Evolutionary conservation across 2,113 vertebrate species (phyloP), one percentile per base, ranked within the genome.

Genomic region (Corythoichthys haematopterus): DNA sequence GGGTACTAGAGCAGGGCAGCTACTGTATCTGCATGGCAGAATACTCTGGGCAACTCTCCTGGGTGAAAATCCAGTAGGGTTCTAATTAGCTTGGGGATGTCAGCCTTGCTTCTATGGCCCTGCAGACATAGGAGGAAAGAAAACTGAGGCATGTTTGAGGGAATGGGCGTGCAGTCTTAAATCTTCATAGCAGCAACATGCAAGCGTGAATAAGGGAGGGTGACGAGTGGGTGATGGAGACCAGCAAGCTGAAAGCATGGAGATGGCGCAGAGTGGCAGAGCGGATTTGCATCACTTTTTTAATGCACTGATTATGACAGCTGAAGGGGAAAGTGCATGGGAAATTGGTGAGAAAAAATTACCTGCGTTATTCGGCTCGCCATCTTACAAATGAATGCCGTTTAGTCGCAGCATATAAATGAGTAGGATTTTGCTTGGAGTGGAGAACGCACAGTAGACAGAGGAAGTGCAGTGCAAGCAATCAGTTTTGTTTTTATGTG

Each of bases 261-360:
- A 72, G 75, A 63, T 70, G 68, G 68, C 13, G 72, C 61, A 73
- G 76, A 74, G 75, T 64, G 61, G 67, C 33, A 74, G 68, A 79
- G 84, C 64, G 68, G 82, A 80, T 80, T 81, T 85, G 66, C 78
- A 81, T 85, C 79, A 71, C 77, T 81, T 72, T 68, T 74, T 82
- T 95, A 95, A 95, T 94, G 91, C 93, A 93, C 92, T 94, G 93
- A 94, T 97, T 93, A 95, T 93, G 94, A 94, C 92, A 91, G 95
- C 93, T 93, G 93, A 92, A 92, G 90, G 88, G 87, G 91, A 79
- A 61, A 89, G 84, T 74, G 79, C 82, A 75, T 85, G 80, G 87
- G 85, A 94, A 93, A 95, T 93, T 91, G 88, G 91, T 93, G 93
- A 92, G 93, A 89, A 91, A 90, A 92, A 94, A 94, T 95, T 93